A percentile compares a stretch with the other conserved stretches of the same genome.
phyloP scores from a whole-genome alignment of 2,113 vertebrate species.

The Urocynchramus pylzowi region DNA sequence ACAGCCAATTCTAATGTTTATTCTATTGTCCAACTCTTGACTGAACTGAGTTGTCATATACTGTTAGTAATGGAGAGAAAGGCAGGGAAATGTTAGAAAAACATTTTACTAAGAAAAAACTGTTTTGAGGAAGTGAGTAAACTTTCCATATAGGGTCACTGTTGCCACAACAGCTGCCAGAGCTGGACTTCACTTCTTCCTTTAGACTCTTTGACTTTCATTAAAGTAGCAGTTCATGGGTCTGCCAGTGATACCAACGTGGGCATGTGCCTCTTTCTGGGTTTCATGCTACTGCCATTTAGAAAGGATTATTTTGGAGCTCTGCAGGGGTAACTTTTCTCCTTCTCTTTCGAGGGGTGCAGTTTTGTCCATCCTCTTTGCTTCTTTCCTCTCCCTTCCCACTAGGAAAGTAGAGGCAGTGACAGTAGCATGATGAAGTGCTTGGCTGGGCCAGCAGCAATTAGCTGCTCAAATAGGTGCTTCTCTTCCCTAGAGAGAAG shows the following conservation, averaged over 20 bases:
- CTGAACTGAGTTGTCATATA: background rate
- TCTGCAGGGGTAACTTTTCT: background rate
- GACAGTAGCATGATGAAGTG: background rate
- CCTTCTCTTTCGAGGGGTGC: background rate
- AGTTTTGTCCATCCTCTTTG: background rate
- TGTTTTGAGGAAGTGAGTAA: background rate
- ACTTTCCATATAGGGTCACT: background rate
- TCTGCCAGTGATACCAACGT: background rate
- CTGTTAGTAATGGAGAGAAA: background rate
- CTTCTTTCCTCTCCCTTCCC: background rate
- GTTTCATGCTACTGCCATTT: background rate
- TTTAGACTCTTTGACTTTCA: background rate
- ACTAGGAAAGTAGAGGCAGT: background rate
- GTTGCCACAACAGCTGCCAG: rapidly evolving
- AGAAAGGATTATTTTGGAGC: background rate
- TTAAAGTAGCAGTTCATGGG: background rate
- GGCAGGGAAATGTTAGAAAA: no score
- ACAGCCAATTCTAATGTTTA: background rate
- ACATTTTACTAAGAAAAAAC: background rate
- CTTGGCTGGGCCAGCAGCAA: background rate
- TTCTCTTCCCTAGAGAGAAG: background rate
- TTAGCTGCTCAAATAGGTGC: background rate
- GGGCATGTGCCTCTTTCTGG: background rate
- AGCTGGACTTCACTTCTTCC: background rate
- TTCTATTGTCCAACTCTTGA: background rate